Percentiles rank a stretch among this genome's conserved stretches.
phyloP scores from a whole-genome alignment of 2,797 vertebrate genomes.

The Galaxias olidus region DNA sequence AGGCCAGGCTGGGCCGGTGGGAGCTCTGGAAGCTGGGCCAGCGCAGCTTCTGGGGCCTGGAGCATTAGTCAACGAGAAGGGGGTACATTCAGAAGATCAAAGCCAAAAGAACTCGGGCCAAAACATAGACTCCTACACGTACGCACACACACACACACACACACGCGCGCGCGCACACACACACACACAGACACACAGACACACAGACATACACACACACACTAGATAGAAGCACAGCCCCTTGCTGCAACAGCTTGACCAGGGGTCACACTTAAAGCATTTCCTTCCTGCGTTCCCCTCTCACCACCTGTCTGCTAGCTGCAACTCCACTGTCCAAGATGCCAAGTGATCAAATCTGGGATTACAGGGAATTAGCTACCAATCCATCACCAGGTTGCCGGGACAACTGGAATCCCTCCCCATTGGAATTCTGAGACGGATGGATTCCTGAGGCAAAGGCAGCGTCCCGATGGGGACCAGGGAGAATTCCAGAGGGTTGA shows the following conservation, averaged over 20 bases:
- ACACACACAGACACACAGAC: not conserved
- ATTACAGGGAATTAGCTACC: conserved; percentile 62
- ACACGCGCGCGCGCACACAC: no score
- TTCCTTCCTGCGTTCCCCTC: not conserved
- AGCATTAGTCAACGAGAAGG: not conserved
- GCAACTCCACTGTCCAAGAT: conserved; percentile 15
- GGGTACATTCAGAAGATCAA: not conserved
- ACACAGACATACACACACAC: no score
- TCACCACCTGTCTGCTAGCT: not conserved
- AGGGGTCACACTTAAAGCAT: not conserved
- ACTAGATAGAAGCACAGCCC: not conserved
- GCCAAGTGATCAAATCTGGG: conserved; percentile 51
- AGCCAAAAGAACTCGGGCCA: conserved; percentile 13
- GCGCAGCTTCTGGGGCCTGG: conserved; percentile 86
- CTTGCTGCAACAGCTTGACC: not conserved
- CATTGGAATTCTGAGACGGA: not conserved
- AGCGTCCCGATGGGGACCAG: conserved; percentile 60
- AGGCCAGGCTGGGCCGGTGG: conserved; percentile 88
- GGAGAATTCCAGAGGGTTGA: conserved; percentile 59
- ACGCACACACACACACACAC: no score
- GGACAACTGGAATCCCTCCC: conserved; percentile 41
- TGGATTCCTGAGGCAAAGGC: conserved; percentile 64
- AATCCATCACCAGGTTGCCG: conserved; percentile 58
- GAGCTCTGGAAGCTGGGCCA: conserved; percentile 99
- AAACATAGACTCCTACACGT: conserved; percentile 37